Conservation (phyloP, 2,797 vertebrate genomes). For the Leucoraja ocellata region DNA sequence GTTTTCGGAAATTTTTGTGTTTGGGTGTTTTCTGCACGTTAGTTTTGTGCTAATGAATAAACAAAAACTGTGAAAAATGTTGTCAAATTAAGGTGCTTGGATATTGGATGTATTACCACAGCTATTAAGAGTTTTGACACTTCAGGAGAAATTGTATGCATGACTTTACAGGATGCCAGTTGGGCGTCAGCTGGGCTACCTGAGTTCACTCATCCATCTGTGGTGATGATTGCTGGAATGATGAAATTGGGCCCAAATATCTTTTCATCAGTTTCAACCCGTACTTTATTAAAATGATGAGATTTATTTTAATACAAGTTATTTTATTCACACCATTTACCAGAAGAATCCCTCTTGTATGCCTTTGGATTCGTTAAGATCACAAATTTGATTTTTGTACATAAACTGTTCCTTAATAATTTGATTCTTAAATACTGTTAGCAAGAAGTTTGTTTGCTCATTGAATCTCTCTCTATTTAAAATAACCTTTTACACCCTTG, state of each 20-base stretch:
- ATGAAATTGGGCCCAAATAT: not conserved
- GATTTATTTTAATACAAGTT: not conserved
- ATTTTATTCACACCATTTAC: not conserved
- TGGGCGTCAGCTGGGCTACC: not conserved
- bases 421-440: not conserved
- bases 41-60: not conserved
- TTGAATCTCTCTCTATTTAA: too few species aligned
- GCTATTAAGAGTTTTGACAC: not conserved
- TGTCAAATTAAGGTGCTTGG: not conserved
- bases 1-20: too few species aligned
- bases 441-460: too few species aligned
- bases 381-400: not conserved
- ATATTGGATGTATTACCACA: not conserved
- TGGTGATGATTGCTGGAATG: too few species aligned
- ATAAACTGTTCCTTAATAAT: not conserved
- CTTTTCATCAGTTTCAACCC: not conserved
- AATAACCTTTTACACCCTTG: too few species aligned
- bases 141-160: not conserved
- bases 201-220: not conserved
- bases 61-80: not conserved
- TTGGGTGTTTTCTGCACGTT: too few species aligned
- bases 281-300: not conserved
- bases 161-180: not conserved
- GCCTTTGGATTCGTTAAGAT: not conserved
- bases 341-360: not conserved